Evolutionary conservation across 2,888 invertebrate species (phyloP).

Genomic region (Lamellibrachia satsuma): DNA sequence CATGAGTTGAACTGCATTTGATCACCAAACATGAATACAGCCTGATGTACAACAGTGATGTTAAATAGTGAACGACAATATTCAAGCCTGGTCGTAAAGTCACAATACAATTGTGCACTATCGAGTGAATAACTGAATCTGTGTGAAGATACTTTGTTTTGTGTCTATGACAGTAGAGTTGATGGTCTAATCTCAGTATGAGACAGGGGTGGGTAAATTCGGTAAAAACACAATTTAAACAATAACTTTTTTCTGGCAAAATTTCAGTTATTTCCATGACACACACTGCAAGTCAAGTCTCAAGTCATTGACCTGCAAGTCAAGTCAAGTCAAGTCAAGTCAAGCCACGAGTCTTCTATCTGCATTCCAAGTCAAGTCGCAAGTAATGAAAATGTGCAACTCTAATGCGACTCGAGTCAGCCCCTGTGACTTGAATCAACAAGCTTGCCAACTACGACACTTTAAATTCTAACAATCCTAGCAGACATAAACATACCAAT

Average conservation of each 20-base stretch:
- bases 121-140: not conserved
- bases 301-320: not conserved
- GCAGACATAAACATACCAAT: constrained; percentile 32
- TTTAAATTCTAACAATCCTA: not conserved
- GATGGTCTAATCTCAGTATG: not conserved
- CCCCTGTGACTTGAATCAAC: too few relatives aligned
- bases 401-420: too few relatives aligned
- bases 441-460: not conserved
- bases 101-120: not conserved
- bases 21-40: too few relatives aligned
- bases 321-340: too few relatives aligned
- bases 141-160: not conserved
- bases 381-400: too few relatives aligned
- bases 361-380: too few relatives aligned
- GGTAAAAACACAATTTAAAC: not conserved
- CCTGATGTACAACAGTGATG: too few relatives aligned
- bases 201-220: not conserved
- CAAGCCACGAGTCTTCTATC: too few relatives aligned
- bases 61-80: too few relatives aligned
- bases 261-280: not conserved
- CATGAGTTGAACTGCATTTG: too few relatives aligned
- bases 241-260: not conserved
- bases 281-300: not conserved
- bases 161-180: not conserved
- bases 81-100: not conserved